Conservation (phyloP, 2,113 vertebrate genomes). For the Toxotes jaculatrix region DNA sequence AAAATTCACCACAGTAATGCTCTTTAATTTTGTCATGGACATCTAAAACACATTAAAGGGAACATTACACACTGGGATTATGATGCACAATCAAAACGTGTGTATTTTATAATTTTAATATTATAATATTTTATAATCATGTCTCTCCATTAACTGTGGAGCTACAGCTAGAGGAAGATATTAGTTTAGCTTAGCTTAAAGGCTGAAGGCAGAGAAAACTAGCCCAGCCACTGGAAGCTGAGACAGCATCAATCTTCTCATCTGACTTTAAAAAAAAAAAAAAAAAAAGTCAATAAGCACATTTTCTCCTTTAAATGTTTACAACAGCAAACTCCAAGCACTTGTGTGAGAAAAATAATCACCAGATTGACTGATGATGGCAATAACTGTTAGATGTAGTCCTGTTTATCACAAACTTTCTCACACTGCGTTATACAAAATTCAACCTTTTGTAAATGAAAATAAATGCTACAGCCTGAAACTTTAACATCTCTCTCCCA, state of each 20-base stretch:
- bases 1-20: background rate
- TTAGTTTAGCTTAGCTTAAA: too few species aligned
- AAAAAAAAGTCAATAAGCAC: too few species aligned
- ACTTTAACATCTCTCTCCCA: background rate
- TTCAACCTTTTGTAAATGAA: background rate
- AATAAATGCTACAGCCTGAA: background rate
- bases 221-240: too few species aligned
- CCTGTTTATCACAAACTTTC: background rate
- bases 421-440: background rate
- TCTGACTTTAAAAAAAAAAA: too few species aligned
- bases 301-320: background rate
- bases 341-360: background rate
- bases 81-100: background rate
- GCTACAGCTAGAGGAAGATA: too few species aligned
- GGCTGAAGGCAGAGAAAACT: too few species aligned
- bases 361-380: constrained; percentile 7
- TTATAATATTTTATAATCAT: too few species aligned
- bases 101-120: background rate
- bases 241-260: too few species aligned
- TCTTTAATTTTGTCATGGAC: background rate
- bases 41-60: background rate
- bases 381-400: background rate
- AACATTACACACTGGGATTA: background rate
- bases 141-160: too few species aligned
- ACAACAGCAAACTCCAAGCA: background rate